Evolutionary conservation across 2,797 vertebrate species (phyloP).

Genomic region (Artibeus lituratus): DNA sequence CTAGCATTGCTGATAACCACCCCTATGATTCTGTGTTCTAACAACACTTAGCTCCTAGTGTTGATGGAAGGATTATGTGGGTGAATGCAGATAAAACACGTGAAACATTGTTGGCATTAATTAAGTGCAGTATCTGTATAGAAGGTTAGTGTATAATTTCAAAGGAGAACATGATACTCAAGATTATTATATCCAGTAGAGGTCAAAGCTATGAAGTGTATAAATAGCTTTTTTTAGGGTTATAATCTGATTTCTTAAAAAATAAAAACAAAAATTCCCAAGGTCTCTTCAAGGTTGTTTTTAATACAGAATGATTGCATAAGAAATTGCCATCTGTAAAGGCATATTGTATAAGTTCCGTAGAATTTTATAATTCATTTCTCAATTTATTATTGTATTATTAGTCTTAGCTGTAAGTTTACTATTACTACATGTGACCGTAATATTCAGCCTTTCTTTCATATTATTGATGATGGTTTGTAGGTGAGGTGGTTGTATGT

Average conservation of each 20-base stretch:
- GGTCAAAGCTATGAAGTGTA: neutral
- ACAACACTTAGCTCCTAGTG: neutral
- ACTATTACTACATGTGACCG: neutral
- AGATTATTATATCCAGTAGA: constrained; percentile 24
- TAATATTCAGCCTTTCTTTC: constrained; percentile 43
- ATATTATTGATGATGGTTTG: neutral
- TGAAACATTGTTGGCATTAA: neutral
- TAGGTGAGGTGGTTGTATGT: neutral
- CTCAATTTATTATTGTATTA: constrained; percentile 11
- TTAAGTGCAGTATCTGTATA: neutral
- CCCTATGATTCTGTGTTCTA: neutral
- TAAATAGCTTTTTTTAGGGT: neutral
- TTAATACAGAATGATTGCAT: neutral
- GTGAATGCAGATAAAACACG: constrained; percentile 13
- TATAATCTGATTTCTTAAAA: constrained; percentile 17
- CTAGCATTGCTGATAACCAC: neutral
- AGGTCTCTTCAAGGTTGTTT: constrained; percentile 45
- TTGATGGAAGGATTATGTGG: neutral
- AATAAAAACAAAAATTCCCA: neutral
- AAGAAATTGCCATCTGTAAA: neutral
- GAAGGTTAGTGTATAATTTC: neutral
- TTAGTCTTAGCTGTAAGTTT: constrained; percentile 21
- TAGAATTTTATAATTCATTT: constrained; percentile 15
- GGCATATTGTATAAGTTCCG: neutral
- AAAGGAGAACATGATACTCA: constrained; percentile 7